A percentile compares a stretch with the other conserved stretches of the same genome.
These are phyloP conservation scores for Standfussiana lucernea DNA, from an alignment of 2,888 invertebrate species.

Conservation along the genomic window DNA sequence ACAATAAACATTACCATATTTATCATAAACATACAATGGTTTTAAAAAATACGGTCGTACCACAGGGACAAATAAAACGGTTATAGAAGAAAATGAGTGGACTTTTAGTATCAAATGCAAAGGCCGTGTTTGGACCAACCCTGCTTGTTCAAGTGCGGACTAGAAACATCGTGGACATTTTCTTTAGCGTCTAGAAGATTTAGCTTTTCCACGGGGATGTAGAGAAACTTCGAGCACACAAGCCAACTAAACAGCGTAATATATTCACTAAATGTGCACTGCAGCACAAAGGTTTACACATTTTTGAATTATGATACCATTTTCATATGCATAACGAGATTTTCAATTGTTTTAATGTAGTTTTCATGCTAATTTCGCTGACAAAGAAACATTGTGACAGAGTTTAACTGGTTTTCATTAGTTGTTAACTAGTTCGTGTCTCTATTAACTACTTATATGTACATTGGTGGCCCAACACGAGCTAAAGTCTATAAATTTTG, in stretches of 20 bases:
- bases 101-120: conserved; percentile 61
- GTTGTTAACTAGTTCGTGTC: conserved; percentile 20
- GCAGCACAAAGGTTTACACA: conserved; percentile 43
- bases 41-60: conserved; percentile 9
- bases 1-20: conserved; percentile 36
- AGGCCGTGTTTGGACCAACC: conserved; percentile 60
- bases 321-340: conserved; percentile 48
- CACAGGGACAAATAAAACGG: conserved; percentile 14
- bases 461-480: conserved; percentile 8
- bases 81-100: conserved; percentile 10
- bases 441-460: conserved; percentile 7
- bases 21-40: conserved; percentile 31
- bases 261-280: conserved; percentile 52
- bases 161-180: conserved; percentile 72
- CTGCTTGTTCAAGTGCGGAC: conserved; percentile 72
- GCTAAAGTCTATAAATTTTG: conserved; percentile 17
- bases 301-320: conserved; percentile 52
- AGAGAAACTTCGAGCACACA: conserved; percentile 53
- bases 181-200: conserved; percentile 72
- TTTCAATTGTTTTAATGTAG: conserved; percentile 60
- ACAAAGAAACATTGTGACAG: conserved; percentile 37
- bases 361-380: conserved; percentile 56
- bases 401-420: conserved; percentile 28
- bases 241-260: conserved; percentile 47
- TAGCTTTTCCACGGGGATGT: conserved; percentile 68